phyloP scores from a whole-genome alignment of 2,113 vertebrate species.

The Nicator chloris region DNA sequence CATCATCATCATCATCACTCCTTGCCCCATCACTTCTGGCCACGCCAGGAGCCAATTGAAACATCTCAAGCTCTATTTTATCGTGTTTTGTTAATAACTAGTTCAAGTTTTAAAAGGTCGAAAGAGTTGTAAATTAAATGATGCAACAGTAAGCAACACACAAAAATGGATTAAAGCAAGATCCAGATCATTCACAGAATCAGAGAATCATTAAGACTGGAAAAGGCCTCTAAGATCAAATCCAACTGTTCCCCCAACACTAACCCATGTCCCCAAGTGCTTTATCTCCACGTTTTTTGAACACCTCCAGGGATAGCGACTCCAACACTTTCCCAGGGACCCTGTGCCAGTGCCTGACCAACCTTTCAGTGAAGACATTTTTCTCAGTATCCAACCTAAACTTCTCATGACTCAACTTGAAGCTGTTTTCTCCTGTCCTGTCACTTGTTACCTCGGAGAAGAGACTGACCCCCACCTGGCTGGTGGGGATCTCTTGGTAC shows the following conservation, averaged over 20 bases:
- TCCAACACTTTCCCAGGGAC: not conserved
- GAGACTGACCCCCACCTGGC: not conserved
- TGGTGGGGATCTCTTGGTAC: not conserved
- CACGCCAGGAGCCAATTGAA: not conserved
- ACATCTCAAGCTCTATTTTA: not conserved
- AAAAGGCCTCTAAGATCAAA: not conserved
- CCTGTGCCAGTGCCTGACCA: not conserved
- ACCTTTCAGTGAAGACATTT: not conserved
- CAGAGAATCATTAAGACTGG: not conserved
- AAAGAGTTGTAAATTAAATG: not conserved
- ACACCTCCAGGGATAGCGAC: not conserved
- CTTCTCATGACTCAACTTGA: not conserved
- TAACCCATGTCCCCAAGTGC: not conserved
- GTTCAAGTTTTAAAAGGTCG: not conserved
- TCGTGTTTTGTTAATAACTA: not conserved
- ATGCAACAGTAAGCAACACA: not conserved
- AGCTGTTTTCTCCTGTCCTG: not conserved
- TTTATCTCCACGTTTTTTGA: not conserved
- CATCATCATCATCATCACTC: too few species aligned
- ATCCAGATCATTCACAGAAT: not conserved
- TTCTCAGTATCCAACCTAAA: not conserved
- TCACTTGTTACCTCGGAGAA: not conserved
- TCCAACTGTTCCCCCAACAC: not conserved
- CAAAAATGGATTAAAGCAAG: not conserved
- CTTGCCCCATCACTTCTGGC: not conserved